These are phyloP conservation scores for Pyrocephalus nanus DNA, from an alignment of 2,797 vertebrate genomes.

Conservation along the genomic window DNA sequence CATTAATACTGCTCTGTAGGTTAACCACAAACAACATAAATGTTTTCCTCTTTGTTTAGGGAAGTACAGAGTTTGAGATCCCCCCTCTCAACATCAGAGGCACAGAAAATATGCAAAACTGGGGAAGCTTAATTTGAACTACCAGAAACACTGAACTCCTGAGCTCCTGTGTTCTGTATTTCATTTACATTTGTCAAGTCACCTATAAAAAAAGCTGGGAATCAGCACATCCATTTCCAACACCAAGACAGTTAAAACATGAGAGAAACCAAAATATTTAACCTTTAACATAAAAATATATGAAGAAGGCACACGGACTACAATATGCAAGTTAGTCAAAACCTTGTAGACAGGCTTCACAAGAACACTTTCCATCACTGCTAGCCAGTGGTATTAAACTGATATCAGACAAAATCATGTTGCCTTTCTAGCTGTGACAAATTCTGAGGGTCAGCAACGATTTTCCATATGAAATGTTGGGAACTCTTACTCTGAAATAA, in stretches of 20 bases:
- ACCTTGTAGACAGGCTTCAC: not conserved
- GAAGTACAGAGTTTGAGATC: not conserved
- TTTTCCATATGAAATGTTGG: not conserved
- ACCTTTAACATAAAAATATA: not conserved
- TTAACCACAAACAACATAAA: constrained; percentile 41
- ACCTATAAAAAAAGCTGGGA: not conserved
- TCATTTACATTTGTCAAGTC: not conserved
- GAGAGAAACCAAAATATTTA: not conserved
- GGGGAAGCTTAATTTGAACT: not conserved
- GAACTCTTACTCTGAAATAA: not conserved
- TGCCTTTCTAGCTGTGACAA: not conserved
- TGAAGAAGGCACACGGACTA: not conserved
- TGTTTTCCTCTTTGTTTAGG: not conserved
- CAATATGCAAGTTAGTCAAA: not conserved
- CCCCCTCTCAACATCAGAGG: not conserved
- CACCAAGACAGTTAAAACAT: not conserved
- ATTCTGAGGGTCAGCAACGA: not conserved
- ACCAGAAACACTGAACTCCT: not conserved
- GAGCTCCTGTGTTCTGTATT: not conserved
- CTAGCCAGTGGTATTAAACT: not conserved
- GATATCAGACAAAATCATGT: not conserved
- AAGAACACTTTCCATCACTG: not conserved
- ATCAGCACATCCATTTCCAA: not conserved
- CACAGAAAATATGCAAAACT: not conserved
- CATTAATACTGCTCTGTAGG: not conserved